Percentiles rank a stretch among this genome's conserved stretches.
Conservation (phyloP, 92 coral and sea anemone species). For the Phenganax stokvisi region DNA sequence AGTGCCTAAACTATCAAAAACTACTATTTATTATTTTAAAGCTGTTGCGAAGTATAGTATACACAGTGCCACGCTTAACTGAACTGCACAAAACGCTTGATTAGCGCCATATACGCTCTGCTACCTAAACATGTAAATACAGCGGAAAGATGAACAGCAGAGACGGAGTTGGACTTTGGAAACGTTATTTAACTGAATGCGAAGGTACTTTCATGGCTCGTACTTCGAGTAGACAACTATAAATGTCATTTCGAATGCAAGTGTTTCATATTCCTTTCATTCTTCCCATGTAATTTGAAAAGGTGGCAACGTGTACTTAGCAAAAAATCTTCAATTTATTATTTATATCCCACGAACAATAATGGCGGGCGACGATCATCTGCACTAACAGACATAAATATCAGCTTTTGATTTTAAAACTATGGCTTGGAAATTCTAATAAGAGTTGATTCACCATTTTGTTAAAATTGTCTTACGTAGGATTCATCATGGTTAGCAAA, state of each 20-base stretch:
- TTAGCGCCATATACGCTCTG: constrained; percentile 32
- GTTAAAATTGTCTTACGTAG: neutral
- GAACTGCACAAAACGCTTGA: constrained; percentile 18
- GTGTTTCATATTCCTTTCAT: neutral
- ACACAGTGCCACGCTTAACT: neutral
- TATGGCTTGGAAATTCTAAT: constrained; percentile 12
- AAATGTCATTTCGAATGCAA: neutral
- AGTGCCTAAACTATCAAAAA: no score
- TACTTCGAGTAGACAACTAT: neutral
- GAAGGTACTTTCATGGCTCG: neutral
- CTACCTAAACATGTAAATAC: constrained; percentile 16
- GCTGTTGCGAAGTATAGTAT: no score
- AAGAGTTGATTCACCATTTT: neutral
- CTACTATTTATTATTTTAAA: no score
- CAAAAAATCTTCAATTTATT: constrained; percentile 21
- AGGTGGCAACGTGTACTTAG: constrained; percentile 42
- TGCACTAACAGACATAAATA: neutral
- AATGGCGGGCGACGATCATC: constrained; percentile 36
- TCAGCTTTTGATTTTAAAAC: neutral
- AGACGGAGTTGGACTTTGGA: neutral
- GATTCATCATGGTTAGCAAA: neutral
- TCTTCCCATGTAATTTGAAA: neutral
- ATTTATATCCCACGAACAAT: constrained; percentile 14
- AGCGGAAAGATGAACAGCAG: neutral
- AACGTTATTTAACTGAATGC: neutral